phyloP scores from a whole-genome alignment of 2,113 vertebrate genomes.

The Erythrocercus mccallii region DNA sequence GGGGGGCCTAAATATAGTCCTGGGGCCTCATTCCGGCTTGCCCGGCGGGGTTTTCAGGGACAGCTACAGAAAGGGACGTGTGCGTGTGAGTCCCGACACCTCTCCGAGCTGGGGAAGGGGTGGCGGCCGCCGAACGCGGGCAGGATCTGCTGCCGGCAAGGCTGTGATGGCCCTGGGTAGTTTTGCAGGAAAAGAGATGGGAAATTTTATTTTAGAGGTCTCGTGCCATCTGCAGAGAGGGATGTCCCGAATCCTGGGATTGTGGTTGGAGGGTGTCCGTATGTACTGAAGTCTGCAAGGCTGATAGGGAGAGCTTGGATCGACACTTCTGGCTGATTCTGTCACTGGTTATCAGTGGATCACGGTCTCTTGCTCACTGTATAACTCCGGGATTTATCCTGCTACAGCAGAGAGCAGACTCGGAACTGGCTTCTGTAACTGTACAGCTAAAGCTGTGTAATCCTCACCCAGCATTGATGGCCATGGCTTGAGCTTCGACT shows the following conservation, averaged over 20 bases:
- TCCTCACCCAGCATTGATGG: neutral
- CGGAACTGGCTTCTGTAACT: neutral
- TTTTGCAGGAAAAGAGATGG: neutral
- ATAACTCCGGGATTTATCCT: neutral
- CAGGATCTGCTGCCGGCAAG: neutral
- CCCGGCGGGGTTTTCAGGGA: neutral
- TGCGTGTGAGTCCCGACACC: neutral
- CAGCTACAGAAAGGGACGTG: neutral
- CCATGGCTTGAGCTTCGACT: neutral
- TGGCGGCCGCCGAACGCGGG: neutral
- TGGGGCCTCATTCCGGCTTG: neutral
- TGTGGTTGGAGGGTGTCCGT: accelerated
- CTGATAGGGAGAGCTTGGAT: neutral
- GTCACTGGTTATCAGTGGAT: neutral
- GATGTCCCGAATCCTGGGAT: accelerated
- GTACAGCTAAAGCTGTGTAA: neutral
- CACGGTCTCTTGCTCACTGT: neutral
- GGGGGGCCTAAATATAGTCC: neutral
- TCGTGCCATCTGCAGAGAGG: accelerated
- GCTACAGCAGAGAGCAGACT: neutral
- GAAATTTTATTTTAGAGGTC: neutral
- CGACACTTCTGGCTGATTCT: neutral
- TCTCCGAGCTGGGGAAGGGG: neutral
- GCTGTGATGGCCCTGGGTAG: accelerated
- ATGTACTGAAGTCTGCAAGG: too few relatives aligned